These are phyloP conservation scores for Agrotis exclamationis DNA, from an alignment of 2,888 invertebrate genomes.

Conservation along the genomic window DNA sequence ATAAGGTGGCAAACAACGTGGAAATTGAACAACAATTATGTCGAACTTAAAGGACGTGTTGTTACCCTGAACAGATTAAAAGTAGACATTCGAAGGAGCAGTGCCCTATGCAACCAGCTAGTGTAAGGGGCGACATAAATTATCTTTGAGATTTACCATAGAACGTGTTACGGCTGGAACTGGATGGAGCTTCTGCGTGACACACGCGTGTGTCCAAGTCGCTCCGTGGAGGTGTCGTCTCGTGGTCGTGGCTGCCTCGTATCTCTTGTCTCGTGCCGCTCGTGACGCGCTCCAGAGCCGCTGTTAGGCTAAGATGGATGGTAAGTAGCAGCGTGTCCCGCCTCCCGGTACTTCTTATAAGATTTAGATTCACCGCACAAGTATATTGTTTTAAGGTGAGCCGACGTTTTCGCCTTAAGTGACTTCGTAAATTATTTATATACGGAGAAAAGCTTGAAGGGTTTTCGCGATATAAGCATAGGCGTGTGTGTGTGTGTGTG, in stretches of 20 bases:
- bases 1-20: background rate
- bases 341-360: constrained; percentile 30
- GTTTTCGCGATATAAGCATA: constrained; percentile 11
- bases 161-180: background rate
- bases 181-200: background rate
- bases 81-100: background rate
- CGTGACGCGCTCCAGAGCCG: constrained; percentile 24
- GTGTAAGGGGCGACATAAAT: background rate
- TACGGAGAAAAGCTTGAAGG: constrained; percentile 30
- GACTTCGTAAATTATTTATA: constrained; percentile 55
- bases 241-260: constrained; percentile 6
- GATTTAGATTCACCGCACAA: constrained; percentile 42
- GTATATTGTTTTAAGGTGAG: constrained; percentile 56
- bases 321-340: constrained; percentile 32
- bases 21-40: background rate
- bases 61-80: background rate
- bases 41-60: no score
- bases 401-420: constrained; percentile 42
- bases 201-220: background rate
- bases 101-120: background rate
- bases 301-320: constrained; percentile 54
- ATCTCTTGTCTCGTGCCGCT: constrained; percentile 15
- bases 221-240: constrained; percentile 10
- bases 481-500: background rate
- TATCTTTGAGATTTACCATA: background rate